Evolutionary conservation across 2,113 vertebrate genomes (phyloP), one percentile per base, ranked within the genome.

Genomic region (Pantherophis guttatus): DNA sequence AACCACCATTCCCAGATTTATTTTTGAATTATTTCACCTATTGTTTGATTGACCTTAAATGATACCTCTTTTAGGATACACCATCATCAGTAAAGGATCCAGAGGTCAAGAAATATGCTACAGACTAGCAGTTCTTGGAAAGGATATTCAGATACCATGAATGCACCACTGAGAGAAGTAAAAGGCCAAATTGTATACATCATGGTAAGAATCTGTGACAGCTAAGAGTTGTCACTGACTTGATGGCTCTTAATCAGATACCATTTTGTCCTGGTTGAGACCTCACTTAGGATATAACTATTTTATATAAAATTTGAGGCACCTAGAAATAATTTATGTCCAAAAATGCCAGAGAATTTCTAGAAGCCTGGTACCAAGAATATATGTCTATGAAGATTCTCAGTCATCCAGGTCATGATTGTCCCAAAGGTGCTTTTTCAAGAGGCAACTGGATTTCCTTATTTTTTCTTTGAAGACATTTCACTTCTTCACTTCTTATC

Each of bases 261-360:
- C 48, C 5, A 81, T 26, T 81, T 91, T 85, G 52, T 55, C 6
- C 13, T 53, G 75, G 54, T 89, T 3, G 21, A 1, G 8, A 44
- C 92, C 23, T 5, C 3, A 17, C 24, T 12, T 59, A 92, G 33
- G 90, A 90, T 33, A 23, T 58, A 44, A 48, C 91, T 0, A 0
- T 1, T 12, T 0, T 0, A 2, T 0, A 0, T 86, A 65, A 92
- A n/a, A 24, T 89, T 57, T 89, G 33, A 3, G 5, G 1, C 2
- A 87, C 0, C 9, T 90, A 29, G 87, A 70, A 70, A 70, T 1
- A 70, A 70, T 70, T 11, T 62, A 62, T 62, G 19, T 57, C 55
- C 55, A 6, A 57, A 57, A 57, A 57, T 53, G 55, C 19, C 19
- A 57, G 19, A 7, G 55, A 57, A 57, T 57, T 57, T 57, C 5